These are phyloP conservation scores for Daktulosphaira vitifoliae DNA, from an alignment of 1,140 invertebrate genomes.

Conservation along the genomic window DNA sequence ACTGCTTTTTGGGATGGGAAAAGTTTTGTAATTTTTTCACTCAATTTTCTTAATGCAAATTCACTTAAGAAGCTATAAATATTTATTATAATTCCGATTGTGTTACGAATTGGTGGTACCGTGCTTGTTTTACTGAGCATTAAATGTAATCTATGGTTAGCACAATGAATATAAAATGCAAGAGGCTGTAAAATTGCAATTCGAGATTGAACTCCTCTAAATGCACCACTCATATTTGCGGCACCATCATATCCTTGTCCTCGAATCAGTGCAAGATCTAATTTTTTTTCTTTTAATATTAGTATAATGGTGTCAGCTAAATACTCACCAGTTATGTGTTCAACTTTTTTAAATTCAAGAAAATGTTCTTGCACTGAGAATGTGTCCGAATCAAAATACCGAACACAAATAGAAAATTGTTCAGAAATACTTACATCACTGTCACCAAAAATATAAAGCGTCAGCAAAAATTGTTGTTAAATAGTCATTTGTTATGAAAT, in stretches of 20 bases:
- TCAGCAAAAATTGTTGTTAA: no score
- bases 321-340: neutral
- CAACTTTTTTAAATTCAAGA: neutral
- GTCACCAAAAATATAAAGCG: no score
- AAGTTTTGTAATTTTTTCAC: neutral
- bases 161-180: neutral
- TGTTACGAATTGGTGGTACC: slow-evolving; percentile 30
- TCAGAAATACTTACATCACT: slow-evolving; percentile 36
- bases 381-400: slow-evolving; percentile 31
- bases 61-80: no score
- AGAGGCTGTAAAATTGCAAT: neutral
- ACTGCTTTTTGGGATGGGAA: neutral
- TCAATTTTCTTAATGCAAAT: neutral
- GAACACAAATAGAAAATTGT: slow-evolving; percentile 36
- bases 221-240: neutral
- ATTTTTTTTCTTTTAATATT: neutral
- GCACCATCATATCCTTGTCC: neutral
- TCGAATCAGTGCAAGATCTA: neutral
- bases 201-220: neutral
- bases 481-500: no score
- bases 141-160: neutral
- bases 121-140: slow-evolving; percentile 24
- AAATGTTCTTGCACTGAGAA: slow-evolving; percentile 2
- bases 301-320: neutral
- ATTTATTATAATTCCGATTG: slow-evolving; percentile 33